A percentile compares a stretch with the other conserved stretches of the same genome.
Conservation (phyloP, 2,797 vertebrate species). For the Glyptemys insculpta region DNA sequence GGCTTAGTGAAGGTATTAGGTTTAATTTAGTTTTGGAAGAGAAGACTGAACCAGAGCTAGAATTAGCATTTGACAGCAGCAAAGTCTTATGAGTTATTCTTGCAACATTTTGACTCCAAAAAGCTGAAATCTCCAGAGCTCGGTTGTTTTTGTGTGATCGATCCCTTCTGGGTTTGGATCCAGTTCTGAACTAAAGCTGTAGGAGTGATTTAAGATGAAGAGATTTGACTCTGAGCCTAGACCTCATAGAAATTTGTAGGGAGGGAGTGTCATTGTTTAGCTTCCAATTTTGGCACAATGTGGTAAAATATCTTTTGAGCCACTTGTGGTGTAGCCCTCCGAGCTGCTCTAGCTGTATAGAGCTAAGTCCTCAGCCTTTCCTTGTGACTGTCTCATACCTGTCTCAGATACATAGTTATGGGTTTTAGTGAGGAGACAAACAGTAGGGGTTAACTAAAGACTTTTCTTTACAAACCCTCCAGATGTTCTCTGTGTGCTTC, state of each 20-base stretch:
- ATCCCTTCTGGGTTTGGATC: not conserved
- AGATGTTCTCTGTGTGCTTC: not conserved
- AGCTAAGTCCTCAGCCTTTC: not conserved
- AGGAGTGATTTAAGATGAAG: not conserved
- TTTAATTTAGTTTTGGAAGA: not conserved
- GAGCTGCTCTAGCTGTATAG: not conserved
- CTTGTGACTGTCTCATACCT: not conserved
- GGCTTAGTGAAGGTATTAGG: rapidly evolving
- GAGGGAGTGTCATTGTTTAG: not conserved
- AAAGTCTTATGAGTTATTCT: not conserved
- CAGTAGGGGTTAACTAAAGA: not conserved
- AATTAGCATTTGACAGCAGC: not conserved
- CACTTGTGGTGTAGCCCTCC: not conserved
- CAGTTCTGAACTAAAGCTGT: not conserved
- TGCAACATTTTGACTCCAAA: not conserved
- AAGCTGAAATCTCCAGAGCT: not conserved
- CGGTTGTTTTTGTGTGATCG: rapidly evolving
- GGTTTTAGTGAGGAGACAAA: rapidly evolving
- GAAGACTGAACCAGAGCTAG: not conserved
- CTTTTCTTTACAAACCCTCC: not conserved
- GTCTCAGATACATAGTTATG: not conserved
- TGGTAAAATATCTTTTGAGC: not conserved
- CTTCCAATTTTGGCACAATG: not conserved
- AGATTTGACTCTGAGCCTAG: not conserved
- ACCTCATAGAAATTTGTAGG: not conserved